Evolutionary conservation across 2,797 vertebrate species (phyloP), one percentile per base, ranked within the genome.

Genomic region (Notolabrus celidotus): DNA sequence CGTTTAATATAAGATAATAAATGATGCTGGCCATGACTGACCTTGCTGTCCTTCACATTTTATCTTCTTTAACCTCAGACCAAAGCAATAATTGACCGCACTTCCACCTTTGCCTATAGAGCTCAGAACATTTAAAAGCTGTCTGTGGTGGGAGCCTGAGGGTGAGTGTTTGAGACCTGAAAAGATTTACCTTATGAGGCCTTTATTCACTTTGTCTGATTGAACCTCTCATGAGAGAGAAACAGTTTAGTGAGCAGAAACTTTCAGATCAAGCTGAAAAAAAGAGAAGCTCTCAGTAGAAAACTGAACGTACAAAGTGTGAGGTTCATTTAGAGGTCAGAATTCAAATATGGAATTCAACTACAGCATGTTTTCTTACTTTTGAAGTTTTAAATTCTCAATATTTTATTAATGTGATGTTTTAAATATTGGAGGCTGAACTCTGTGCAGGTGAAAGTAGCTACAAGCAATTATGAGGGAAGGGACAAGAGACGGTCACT

Each of bases 401-500:
- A 78, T 72, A 7, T 74, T 34, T 22, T 50, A 20, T 16, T 27
- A 16, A 12, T 31, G 29, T 31, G 31, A 31, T 31, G 29, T 31
- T 31, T 31, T 31, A 31, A 8, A 31, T 6, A 31, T 31, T 31
- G 29, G 29, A 60, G 34, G 11, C 2, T 36, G 34, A 14, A 36
- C 34, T 36, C 34, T 12, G 36, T 14, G 56, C 52, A 36, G 29
- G 29, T 31, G 29, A 31, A 31, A 31, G 29, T 31, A 31, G 29
- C 57, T 64, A 52, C 61, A 83, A 67, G 62, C 46, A 72, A 81
- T 59, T 22, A 45, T 39, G 22, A 61, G 39, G 16, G 27, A 58
- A 66, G 42, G 31, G 50, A 56, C 12, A 55, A 68, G 60, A 83
- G 65, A 82, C 80, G 67, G 61, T 29, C 16, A 22, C 16, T 50